phyloP scores from a whole-genome alignment of 2,113 vertebrate genomes.

The Forbesichthys papilliferus region DNA sequence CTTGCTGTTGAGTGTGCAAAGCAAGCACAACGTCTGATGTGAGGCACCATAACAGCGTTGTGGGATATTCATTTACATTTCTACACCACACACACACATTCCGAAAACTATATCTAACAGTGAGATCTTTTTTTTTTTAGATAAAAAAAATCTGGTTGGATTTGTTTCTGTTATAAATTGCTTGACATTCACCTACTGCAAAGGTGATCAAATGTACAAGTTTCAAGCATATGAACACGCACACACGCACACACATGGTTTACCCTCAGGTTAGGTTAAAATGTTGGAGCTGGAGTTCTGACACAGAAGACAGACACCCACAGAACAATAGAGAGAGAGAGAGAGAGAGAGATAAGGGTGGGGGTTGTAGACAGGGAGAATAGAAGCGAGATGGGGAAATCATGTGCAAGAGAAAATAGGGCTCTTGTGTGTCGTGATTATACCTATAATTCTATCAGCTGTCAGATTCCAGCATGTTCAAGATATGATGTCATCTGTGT shows the following conservation, averaged over 20 bases:
- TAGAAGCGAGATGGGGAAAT: slow-evolving; percentile 26
- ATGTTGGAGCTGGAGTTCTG: slow-evolving; percentile 51
- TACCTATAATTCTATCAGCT: slow-evolving; percentile 68
- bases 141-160: too few species aligned
- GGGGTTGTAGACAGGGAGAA: background rate
- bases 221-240: background rate
- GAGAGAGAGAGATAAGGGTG: slow-evolving; percentile 3
- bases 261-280: slow-evolving; percentile 23
- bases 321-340: slow-evolving; percentile 10
- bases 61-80: too few species aligned
- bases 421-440: slow-evolving; percentile 66
- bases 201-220: too few species aligned
- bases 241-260: background rate
- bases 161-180: too few species aligned
- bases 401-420: slow-evolving; percentile 49
- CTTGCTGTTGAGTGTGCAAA: too few species aligned
- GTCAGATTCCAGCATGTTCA: slow-evolving; percentile 55
- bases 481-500: slow-evolving; percentile 58
- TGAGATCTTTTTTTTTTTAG: too few species aligned
- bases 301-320: slow-evolving; percentile 35
- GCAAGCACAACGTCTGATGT: too few species aligned
- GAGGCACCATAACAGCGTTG: too few species aligned
- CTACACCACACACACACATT: too few species aligned
- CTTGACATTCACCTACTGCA: too few species aligned
- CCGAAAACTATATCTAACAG: too few species aligned